Base-by-base conservation (phyloP, 2,113 vertebrate genomes). In the Tilapia sparmanii region DNA sequence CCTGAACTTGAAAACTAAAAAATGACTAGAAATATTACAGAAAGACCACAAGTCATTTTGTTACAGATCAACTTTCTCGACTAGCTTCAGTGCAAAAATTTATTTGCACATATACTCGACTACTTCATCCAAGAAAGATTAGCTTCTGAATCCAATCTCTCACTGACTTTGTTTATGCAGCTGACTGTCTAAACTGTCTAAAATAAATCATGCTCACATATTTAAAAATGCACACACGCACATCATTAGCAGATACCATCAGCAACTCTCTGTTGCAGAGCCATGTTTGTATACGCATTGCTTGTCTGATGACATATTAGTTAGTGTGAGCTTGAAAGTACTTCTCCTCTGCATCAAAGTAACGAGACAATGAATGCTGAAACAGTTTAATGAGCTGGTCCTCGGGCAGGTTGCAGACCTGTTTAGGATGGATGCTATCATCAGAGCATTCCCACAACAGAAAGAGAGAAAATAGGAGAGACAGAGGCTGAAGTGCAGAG, bases 321-420 rank as follows among this genome's bases (percentile, higher is more conserved):
- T 81, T 78, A 81, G 85, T 38, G 52, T 59, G 55, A 91, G 66
- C 85, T 71, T 91, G 73, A 86, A 88, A 92, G 76, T 31, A 79
- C 63, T 86, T 87, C 80, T 85, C 47, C 79, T 87, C 42, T 84
- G 84, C 68, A 86, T 33, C 85, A 53, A 42, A n/a, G 81, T 86
- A 90, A 90, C 73, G 73, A 88, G 85, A 92, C 93, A 90, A 80
- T 90, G 90, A 90, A 87, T 55, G 33, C 85, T 59, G 79, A 88
- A 91, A 61, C 26, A n/a, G 85, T 31, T 33, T 91, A 90, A 93
- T 90, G 90, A 94, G 92, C 89, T 54, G 33, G 81, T 90, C 83
- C 81, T 80, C 9, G 19, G 89, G 89, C 88, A 82, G 53, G 55
- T 15, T 80, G 57, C 80, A 80, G 88, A 82, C 45, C 85, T 83